A percentile compares a stretch with the other conserved stretches of the same genome.
phyloP scores from a whole-genome alignment of 2,113 vertebrate genomes.

The Dolichotis patagonum region DNA sequence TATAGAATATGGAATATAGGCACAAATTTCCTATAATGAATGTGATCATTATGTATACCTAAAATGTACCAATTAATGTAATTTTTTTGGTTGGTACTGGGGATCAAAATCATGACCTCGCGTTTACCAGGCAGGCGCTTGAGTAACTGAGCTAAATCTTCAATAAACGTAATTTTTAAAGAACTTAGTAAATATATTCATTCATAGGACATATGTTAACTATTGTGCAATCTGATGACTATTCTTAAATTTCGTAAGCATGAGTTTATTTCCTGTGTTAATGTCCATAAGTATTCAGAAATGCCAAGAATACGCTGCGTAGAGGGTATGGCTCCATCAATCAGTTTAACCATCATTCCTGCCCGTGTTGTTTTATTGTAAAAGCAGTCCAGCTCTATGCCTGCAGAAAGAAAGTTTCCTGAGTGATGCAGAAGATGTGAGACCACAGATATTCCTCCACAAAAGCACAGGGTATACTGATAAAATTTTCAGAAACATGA shows the following conservation, averaged over 20 bases:
- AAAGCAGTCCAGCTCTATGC: neutral
- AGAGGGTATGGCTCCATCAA: neutral
- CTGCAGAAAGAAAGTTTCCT: neutral
- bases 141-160: too few relatives aligned
- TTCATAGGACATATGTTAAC: neutral
- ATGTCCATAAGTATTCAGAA: neutral
- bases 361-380: neutral
- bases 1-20: neutral
- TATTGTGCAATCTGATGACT: neutral
- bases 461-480: neutral
- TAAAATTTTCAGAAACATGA: neutral
- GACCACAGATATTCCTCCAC: neutral
- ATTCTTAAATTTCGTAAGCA: neutral
- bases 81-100: too few relatives aligned
- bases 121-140: too few relatives aligned
- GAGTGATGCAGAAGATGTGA: neutral
- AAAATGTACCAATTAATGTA: neutral
- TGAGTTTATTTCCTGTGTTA: constrained; percentile 11
- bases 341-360: neutral
- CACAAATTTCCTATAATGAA: neutral
- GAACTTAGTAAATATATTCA: neutral
- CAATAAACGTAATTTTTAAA: neutral
- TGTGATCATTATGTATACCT: neutral
- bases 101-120: too few relatives aligned
- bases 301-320: neutral